These are phyloP conservation scores for Villa cingulata DNA, from an alignment of 2,888 invertebrate genomes.

Conservation along the genomic window DNA sequence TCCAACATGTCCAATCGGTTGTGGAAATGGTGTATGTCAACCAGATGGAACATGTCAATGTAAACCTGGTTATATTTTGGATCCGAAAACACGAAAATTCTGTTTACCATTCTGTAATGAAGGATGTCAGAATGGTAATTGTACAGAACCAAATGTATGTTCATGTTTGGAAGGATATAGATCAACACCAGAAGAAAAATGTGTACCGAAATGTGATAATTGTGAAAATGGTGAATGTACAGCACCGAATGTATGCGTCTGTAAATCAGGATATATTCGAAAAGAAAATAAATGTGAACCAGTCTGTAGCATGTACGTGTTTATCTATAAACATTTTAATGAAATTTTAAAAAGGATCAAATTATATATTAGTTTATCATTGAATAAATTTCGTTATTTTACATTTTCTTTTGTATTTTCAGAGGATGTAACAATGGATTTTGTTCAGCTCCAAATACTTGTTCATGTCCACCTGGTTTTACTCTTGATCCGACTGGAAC, in stretches of 20 bases:
- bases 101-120: conserved; percentile 42
- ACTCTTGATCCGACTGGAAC: conserved; percentile 20
- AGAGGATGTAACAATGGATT: conserved; percentile 26
- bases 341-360: too few relatives aligned
- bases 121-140: conserved; percentile 37
- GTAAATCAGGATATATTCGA: conserved; percentile 34
- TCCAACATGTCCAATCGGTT: conserved; percentile 53
- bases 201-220: conserved; percentile 13
- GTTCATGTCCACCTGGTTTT: conserved; percentile 11
- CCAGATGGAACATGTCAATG: conserved; percentile 49
- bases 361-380: too few relatives aligned
- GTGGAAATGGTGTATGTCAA: conserved; percentile 51
- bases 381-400: background rate
- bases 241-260: conserved; percentile 38
- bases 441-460: conserved; percentile 26
- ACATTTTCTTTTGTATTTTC: background rate
- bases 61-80: conserved; percentile 26
- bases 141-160: conserved; percentile 34
- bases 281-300: conserved; percentile 6
- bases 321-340: too few relatives aligned
- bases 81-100: conserved; percentile 32
- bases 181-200: conserved; percentile 20
- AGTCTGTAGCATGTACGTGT: conserved; percentile 1
- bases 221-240: conserved; percentile 27
- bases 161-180: conserved; percentile 30